A percentile compares a stretch with the other conserved stretches of the same genome.
These are phyloP conservation scores for Natator depressus DNA, from an alignment of 2,113 vertebrate species.

Conservation along the genomic window DNA sequence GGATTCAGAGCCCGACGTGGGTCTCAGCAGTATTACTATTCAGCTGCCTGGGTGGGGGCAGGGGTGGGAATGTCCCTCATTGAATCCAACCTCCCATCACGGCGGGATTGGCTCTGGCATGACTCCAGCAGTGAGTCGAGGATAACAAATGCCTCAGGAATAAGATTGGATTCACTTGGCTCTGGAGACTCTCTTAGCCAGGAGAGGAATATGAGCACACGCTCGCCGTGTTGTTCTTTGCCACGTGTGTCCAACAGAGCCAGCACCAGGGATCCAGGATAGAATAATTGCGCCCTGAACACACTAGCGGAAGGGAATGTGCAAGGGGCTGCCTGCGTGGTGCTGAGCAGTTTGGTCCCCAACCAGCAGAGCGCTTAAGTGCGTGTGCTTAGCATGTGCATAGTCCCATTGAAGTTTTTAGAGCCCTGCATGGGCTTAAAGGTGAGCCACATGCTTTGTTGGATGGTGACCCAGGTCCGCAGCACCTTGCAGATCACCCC, in stretches of 20 bases:
- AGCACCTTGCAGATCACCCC: not conserved
- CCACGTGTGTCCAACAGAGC: not conserved
- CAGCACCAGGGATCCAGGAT: not conserved
- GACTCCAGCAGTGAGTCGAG: fast-evolving
- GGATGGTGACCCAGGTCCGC: not conserved
- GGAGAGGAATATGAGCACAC: not conserved
- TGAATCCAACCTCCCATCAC: not conserved
- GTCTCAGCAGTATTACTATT: fast-evolving
- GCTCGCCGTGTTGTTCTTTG: not conserved
- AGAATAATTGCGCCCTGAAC: not conserved
- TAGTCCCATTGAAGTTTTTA: not conserved
- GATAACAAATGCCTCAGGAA: fast-evolving
- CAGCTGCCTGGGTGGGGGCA: fast-evolving
- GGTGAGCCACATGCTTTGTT: not conserved
- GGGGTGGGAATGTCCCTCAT: fast-evolving
- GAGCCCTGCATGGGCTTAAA: not conserved
- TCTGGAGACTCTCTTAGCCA: fast-evolving
- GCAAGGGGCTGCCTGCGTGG: not conserved
- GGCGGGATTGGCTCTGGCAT: fast-evolving
- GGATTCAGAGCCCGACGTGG: not conserved
- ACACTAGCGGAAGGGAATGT: not conserved
- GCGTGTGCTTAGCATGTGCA: not conserved
- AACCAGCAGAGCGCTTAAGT: not conserved
- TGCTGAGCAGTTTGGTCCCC: not conserved
- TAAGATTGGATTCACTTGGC: not conserved